Evolutionary conservation across 2,797 vertebrate species (phyloP), one percentile per base, ranked within the genome.

Genomic region (Lateolabrax maculatus): DNA sequence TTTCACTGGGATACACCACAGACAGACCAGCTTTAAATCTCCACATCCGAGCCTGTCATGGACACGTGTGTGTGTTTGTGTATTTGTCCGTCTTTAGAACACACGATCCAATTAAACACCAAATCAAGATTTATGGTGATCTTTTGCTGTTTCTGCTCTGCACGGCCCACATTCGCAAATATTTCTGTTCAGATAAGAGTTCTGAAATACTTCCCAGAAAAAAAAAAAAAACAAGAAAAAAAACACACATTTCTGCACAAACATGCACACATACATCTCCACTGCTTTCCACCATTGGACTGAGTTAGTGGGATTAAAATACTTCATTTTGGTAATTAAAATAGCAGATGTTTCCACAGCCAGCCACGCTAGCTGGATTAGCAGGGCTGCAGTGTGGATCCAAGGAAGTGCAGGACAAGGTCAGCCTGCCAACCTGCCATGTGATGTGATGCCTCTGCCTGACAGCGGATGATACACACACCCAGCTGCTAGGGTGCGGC

Each of bases 291-390:
- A n/a, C 46, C 13, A 51, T 73, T 60, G 81, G 88, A 87, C 83
- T 89, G 82, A 83, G 83, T 89, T 83, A 77, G 87, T 55, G 56
- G 86, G 90, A 92, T 92, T 93, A 92, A 92, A 93, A 92, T 77
- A 85, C 81, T 87, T 91, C 67, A 85, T 87, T 90, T 86, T 86
- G 79, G 86, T 91, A 91, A 92, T 93, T 90, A 89, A 89, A 89
- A 86, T 49, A 87, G 82, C 88, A 91, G 91, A 91, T 90, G 91
- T 90, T 93, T 88, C 85, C 61, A 52, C n/a, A 71, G 88, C 52
- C 65, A 79, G 87, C 60, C 83, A 77, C 66, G 77, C 82, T 86
- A 85, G 86, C 79, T 73, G 90, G 90, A 93, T 91, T 84, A 93
- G 64, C 67, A 6, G 23, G 37, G 84, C 66, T 71, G 83, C 71